phyloP scores from a whole-genome alignment of 1,140 invertebrate species.

The Leucophenga varia region DNA sequence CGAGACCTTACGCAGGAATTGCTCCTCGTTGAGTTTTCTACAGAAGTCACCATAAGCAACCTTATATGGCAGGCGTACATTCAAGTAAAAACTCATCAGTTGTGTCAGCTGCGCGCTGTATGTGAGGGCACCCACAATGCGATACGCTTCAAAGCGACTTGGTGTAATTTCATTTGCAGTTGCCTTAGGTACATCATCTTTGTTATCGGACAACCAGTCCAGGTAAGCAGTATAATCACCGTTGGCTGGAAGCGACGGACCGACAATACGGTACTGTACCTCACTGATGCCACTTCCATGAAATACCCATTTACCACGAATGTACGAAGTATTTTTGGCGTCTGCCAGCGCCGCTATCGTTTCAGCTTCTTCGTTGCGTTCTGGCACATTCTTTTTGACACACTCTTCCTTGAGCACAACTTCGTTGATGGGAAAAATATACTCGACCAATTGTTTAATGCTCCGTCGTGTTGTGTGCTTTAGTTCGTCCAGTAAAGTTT shows the following conservation, averaged over 20 bases:
- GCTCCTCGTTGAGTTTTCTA: constrained; percentile 68
- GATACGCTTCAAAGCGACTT: constrained; percentile 68
- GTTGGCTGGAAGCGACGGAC: constrained; percentile 67
- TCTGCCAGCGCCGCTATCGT: constrained; percentile 73
- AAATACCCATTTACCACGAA: constrained; percentile 73
- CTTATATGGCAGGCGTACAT: constrained; percentile 73
- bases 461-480: constrained; percentile 64
- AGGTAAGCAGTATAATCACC: constrained; percentile 78
- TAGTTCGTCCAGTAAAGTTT: constrained; percentile 59
- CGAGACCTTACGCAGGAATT: constrained; percentile 74
- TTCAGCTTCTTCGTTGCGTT: constrained; percentile 59
- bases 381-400: constrained; percentile 20
- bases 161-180: constrained; percentile 48
- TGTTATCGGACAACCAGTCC: constrained; percentile 70
- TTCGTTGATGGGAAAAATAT: constrained; percentile 70
- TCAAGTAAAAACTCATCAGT: constrained; percentile 74
- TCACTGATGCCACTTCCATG: constrained; percentile 68
- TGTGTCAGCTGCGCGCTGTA: constrained; percentile 79
- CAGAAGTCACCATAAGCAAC: constrained; percentile 78
- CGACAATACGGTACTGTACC: constrained; percentile 72
- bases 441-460: constrained; percentile 67
- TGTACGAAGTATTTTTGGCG: constrained; percentile 72
- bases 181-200: constrained; percentile 63
- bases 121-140: constrained; percentile 75
- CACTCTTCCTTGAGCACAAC: constrained; percentile 45